Conservation (phyloP, 2,888 invertebrate species). For the Caenorhabditis sp. region DNA sequence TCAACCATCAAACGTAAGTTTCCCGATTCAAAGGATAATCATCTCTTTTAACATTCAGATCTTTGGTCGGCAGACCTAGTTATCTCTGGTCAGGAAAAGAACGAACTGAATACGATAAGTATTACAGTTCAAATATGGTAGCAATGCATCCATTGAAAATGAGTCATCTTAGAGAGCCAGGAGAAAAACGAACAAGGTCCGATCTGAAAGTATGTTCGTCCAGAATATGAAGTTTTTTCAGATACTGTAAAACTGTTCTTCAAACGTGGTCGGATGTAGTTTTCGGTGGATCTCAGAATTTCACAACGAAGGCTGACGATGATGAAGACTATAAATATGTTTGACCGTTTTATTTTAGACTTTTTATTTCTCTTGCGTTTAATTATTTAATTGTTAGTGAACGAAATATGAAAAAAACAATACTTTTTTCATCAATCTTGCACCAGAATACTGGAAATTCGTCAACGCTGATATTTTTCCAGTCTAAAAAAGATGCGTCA, state of each 20-base stretch:
- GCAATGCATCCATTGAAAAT: constrained; percentile 53
- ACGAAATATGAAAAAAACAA: too few species aligned
- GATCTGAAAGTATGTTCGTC: too few species aligned
- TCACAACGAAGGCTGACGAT: not conserved
- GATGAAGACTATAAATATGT: not conserved
- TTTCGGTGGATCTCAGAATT: constrained; percentile 12
- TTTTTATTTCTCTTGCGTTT: too few species aligned
- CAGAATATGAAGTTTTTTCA: constrained; percentile 17
- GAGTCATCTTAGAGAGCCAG: constrained; percentile 15
- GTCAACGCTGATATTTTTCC: too few species aligned
- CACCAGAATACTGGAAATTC: too few species aligned
- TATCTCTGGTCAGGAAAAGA: constrained; percentile 39
- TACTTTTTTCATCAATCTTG: too few species aligned
- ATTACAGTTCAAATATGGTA: constrained; percentile 8
- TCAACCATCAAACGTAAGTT: constrained; percentile 42
- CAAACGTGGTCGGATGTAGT: constrained; percentile 27
- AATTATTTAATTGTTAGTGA: too few species aligned
- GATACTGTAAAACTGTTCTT: constrained; percentile 26
- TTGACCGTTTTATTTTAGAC: too few species aligned
- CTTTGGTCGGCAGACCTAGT: not conserved
- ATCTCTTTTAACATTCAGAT: constrained; percentile 15
- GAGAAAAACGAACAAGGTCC: not conserved
- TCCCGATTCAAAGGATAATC: not conserved
- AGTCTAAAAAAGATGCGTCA: too few species aligned
- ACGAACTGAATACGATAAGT: constrained; percentile 1